phyloP scores from a whole-genome alignment of 2,888 invertebrate species.

The Hecatera dysodea region DNA sequence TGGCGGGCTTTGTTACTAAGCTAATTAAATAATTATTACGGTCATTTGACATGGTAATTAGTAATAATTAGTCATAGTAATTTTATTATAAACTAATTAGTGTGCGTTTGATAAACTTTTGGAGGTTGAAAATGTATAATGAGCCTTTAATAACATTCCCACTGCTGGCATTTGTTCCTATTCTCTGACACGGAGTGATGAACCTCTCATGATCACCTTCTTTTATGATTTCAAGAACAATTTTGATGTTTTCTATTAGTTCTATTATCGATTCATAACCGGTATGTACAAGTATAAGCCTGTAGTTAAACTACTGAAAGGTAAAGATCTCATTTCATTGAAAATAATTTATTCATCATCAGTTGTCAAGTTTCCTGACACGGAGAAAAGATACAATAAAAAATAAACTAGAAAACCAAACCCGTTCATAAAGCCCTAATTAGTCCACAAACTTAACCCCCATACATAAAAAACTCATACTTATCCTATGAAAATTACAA shows the following conservation, averaged over 20 bases:
- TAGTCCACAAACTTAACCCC: slow-evolving; percentile 8
- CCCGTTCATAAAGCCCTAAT: background rate
- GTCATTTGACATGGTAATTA: slow-evolving; percentile 16
- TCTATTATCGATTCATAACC: no score
- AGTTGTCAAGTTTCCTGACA: no score
- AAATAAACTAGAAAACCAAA: background rate
- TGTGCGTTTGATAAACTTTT: background rate
- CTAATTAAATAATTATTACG: slow-evolving; percentile 6
- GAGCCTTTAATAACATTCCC: background rate
- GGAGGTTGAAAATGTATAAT: background rate
- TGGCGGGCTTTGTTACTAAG: background rate
- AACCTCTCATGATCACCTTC: background rate
- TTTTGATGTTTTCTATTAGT: no score
- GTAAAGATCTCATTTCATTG: background rate
- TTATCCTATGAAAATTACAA: slow-evolving; percentile 29
- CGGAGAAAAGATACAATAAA: background rate
- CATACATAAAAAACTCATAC: background rate
- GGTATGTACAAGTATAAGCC: background rate
- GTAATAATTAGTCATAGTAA: slow-evolving; percentile 9
- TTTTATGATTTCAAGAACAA: no score
- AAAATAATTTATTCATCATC: no score
- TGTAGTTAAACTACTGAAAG: background rate
- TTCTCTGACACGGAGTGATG: background rate
- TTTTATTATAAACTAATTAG: slow-evolving; percentile 8
- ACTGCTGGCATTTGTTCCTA: background rate